phyloP scores from a whole-genome alignment of 1,140 invertebrate genomes.

The Tenebrio molitor region DNA sequence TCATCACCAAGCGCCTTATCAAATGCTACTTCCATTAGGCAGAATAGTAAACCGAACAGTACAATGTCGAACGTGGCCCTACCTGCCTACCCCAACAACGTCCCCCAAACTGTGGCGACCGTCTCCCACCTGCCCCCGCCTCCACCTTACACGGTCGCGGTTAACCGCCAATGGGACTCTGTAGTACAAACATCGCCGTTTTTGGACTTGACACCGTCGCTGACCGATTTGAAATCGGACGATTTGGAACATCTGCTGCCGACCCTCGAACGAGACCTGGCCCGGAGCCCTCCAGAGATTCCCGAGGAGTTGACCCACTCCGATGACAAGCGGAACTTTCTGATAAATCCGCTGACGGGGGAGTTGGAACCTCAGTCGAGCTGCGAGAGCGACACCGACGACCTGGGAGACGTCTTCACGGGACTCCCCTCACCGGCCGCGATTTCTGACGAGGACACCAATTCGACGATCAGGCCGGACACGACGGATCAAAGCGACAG shows the following conservation, averaged over 20 bases:
- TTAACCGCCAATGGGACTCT: conserved; percentile 58
- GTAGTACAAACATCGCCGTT: conserved; percentile 59
- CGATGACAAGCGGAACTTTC: conserved; percentile 78
- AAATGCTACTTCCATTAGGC: conserved; percentile 54
- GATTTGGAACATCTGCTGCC: conserved; percentile 77
- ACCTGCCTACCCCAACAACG: conserved; percentile 42
- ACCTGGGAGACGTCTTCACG: conserved; percentile 62
- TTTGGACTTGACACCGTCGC: conserved; percentile 63
- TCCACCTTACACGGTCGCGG: conserved; percentile 55
- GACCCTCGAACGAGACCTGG: conserved; percentile 64
- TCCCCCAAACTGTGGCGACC: neutral
- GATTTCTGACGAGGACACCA: conserved; percentile 64
- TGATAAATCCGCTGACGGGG: conserved; percentile 90
- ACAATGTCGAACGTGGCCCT: conserved; percentile 46
- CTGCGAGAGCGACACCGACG: conserved; percentile 68
- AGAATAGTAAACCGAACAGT: conserved; percentile 52
- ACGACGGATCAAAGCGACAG: conserved; percentile 74
- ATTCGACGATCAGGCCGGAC: conserved; percentile 63
- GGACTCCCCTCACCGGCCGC: conserved; percentile 60
- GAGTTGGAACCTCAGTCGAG: conserved; percentile 83
- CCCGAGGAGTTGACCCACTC: conserved; percentile 59
- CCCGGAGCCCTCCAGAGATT: conserved; percentile 60
- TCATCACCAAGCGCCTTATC: conserved; percentile 62
- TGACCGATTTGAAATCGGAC: conserved; percentile 69
- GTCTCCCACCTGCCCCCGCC: conserved; percentile 50